Evolutionary conservation across 2,113 vertebrate genomes (phyloP).

Genomic region (Piprites chloris): DNA sequence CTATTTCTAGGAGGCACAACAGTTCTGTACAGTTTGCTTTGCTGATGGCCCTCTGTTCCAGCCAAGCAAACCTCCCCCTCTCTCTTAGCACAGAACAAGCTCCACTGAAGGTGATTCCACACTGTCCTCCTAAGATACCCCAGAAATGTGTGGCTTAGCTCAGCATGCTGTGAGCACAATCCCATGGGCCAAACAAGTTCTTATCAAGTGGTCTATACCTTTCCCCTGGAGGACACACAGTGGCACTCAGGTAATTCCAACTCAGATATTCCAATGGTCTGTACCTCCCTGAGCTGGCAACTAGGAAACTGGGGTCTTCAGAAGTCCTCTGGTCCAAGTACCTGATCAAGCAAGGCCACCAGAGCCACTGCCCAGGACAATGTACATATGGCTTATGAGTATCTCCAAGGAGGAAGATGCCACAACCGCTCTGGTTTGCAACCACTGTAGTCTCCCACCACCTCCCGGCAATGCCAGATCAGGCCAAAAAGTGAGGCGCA

Average conservation of each 20-base stretch:
- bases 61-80: neutral
- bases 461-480: neutral
- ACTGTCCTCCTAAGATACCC: neutral
- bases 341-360: neutral
- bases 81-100: fast-evolving
- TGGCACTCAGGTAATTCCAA: fast-evolving
- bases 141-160: neutral
- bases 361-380: neutral
- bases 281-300: fast-evolving
- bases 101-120: neutral
- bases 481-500: neutral
- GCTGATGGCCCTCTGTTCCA: neutral
- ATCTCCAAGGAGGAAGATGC: neutral
- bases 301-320: fast-evolving
- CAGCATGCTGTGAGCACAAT: neutral
- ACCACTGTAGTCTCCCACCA: fast-evolving
- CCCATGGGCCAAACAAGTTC: neutral
- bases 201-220: neutral
- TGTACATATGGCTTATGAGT: neutral
- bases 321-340: neutral
- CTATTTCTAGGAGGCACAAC: neutral
- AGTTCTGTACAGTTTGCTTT: neutral
- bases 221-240: neutral
- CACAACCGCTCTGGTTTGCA: neutral
- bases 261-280: neutral